Evolutionary conservation across 1,140 invertebrate genomes (phyloP).

Genomic region (Acyrthosiphon pisum): DNA sequence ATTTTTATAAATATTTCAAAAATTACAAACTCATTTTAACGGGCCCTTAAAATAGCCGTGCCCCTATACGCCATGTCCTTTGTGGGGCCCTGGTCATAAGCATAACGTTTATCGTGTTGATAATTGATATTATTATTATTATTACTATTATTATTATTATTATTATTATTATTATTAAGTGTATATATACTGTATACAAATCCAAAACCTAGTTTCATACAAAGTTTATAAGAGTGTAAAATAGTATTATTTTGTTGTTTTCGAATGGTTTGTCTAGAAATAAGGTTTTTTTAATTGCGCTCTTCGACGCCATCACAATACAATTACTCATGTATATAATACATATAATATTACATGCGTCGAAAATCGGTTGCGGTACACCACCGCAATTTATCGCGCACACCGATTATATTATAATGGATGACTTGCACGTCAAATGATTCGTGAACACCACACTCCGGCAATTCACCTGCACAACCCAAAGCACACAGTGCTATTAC

Average conservation of each 20-base stretch:
- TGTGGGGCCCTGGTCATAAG: too few species aligned
- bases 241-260: not conserved
- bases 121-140: too few species aligned
- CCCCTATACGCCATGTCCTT: too few species aligned
- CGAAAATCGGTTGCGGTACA: not conserved
- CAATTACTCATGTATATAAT: not conserved
- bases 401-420: slow-evolving; percentile 19
- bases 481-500: not conserved
- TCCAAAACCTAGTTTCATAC: not conserved
- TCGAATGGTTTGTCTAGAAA: not conserved
- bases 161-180: too few species aligned
- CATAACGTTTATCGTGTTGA: too few species aligned
- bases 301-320: not conserved
- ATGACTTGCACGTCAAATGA: slow-evolving; percentile 31
- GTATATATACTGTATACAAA: too few species aligned
- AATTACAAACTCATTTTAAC: too few species aligned
- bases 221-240: not conserved
- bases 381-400: slow-evolving; percentile 4
- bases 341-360: not conserved
- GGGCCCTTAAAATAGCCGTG: too few species aligned
- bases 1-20: too few species aligned
- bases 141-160: too few species aligned
- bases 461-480: not conserved
- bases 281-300: not conserved
- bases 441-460: not conserved